phyloP scores from a whole-genome alignment of 2,888 invertebrate species.

The Brenthis daphne region DNA sequence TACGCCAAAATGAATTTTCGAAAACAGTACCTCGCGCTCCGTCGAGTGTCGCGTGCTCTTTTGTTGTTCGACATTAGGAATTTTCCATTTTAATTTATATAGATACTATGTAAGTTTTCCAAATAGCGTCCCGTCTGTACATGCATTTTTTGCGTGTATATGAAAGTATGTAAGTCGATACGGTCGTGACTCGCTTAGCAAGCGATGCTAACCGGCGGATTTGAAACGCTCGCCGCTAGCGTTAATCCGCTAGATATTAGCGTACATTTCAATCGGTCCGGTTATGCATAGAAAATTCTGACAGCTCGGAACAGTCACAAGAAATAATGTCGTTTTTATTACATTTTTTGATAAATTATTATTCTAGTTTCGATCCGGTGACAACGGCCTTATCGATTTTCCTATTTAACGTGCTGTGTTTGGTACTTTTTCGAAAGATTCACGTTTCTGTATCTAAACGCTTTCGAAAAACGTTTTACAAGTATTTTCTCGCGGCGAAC shows the following conservation, averaged over 20 bases:
- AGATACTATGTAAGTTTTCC: constrained; percentile 74
- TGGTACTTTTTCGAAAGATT: constrained; percentile 79
- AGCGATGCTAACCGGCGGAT: constrained; percentile 56
- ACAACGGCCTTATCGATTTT: constrained; percentile 79
- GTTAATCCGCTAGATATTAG: constrained; percentile 32
- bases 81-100: constrained; percentile 82
- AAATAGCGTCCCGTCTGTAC: constrained; percentile 75
- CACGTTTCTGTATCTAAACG: constrained; percentile 70
- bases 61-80: constrained; percentile 78
- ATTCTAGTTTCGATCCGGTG: constrained; percentile 75
- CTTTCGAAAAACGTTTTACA: constrained; percentile 80
- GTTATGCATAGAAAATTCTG: constrained; percentile 75
- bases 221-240: constrained; percentile 47
- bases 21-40: constrained; percentile 80
- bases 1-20: constrained; percentile 81
- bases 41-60: constrained; percentile 70
- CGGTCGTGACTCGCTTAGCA: constrained; percentile 59
- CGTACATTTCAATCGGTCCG: constrained; percentile 36
- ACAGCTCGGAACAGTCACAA: constrained; percentile 75
- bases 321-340: constrained; percentile 82
- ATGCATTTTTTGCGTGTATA: constrained; percentile 72
- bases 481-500: constrained; percentile 72
- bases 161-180: constrained; percentile 68
- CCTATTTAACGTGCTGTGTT: constrained; percentile 77
- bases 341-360: constrained; percentile 82